These are phyloP conservation scores for Aplysina aerophoba DNA, from an alignment of 37 sponge, comb jelly and placozoan species.

Conservation along the genomic window DNA sequence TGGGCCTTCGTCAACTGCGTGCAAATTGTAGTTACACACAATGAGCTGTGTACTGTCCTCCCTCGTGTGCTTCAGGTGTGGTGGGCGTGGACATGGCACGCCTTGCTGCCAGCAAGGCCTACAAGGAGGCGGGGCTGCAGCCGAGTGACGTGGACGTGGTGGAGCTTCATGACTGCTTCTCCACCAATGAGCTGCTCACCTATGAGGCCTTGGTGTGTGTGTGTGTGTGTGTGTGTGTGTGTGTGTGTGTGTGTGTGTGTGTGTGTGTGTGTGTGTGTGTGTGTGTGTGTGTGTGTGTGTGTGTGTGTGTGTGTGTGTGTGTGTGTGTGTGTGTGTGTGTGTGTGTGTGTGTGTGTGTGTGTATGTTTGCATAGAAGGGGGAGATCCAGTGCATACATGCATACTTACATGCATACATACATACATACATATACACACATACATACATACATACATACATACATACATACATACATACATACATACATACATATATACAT, in stretches of 20 bases:
- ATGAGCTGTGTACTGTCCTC: no score
- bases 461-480: no score
- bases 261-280: constrained; percentile 27
- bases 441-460: no score
- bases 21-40: no score
- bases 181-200: constrained; percentile 75
- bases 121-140: constrained; percentile 43
- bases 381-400: no score
- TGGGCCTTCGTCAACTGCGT: no score
- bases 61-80: constrained; percentile 28
- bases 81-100: constrained; percentile 72
- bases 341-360: constrained; percentile 33
- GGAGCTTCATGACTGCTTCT: constrained; percentile 82
- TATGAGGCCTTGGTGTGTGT: constrained; percentile 72
- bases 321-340: constrained; percentile 59
- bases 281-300: constrained; percentile 23
- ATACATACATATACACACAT: no score
- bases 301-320: constrained; percentile 52
- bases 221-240: neutral
- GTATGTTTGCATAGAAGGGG: no score
- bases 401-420: no score
- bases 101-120: constrained; percentile 57
- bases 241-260: constrained; percentile 18
- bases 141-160: constrained; percentile 65
- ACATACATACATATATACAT: no score